A percentile compares a stretch with the other conserved stretches of the same genome.
Conservation (phyloP, 2,888 invertebrate genomes). For the Drosophila dives region DNA sequence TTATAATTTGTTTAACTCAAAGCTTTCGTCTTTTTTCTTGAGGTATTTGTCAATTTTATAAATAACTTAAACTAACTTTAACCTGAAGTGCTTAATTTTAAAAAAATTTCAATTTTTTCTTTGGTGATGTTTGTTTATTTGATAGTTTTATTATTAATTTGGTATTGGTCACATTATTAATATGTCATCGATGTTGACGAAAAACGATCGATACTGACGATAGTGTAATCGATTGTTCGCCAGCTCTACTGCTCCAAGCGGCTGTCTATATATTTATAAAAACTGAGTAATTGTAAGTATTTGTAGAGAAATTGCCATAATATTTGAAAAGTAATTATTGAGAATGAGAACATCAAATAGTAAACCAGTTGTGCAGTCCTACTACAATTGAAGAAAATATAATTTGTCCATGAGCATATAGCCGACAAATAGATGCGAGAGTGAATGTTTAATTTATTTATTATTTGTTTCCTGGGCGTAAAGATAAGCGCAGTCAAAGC, state of each 20-base stretch:
- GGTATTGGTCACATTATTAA: not conserved
- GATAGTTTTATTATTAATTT: not conserved
- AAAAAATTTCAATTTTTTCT: not conserved
- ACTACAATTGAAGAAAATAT: not conserved
- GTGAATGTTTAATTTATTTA: conserved; percentile 11
- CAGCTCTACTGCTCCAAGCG: conserved; percentile 14
- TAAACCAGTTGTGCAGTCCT: not conserved
- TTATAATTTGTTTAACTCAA: too few species aligned
- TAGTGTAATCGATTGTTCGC: not conserved
- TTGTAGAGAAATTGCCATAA: conserved; percentile 7
- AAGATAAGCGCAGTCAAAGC: conserved; percentile 13
- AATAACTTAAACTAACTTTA: too few species aligned
- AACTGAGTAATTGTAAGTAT: conserved; percentile 39
- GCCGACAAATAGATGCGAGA: not conserved
- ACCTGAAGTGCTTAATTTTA: too few species aligned
- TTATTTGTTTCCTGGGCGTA: conserved; percentile 14
- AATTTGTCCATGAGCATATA: conserved; percentile 6
- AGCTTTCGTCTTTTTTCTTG: too few species aligned
- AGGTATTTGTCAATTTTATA: too few species aligned
- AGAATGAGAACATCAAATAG: not conserved
- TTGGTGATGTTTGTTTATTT: not conserved
- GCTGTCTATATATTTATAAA: conserved; percentile 50
- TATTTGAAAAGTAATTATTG: conserved; percentile 23
- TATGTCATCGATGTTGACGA: not conserved
- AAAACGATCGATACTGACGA: not conserved